These are phyloP conservation scores for Drosophila pachea DNA, from an alignment of 1,140 invertebrate species.

Conservation along the genomic window DNA sequence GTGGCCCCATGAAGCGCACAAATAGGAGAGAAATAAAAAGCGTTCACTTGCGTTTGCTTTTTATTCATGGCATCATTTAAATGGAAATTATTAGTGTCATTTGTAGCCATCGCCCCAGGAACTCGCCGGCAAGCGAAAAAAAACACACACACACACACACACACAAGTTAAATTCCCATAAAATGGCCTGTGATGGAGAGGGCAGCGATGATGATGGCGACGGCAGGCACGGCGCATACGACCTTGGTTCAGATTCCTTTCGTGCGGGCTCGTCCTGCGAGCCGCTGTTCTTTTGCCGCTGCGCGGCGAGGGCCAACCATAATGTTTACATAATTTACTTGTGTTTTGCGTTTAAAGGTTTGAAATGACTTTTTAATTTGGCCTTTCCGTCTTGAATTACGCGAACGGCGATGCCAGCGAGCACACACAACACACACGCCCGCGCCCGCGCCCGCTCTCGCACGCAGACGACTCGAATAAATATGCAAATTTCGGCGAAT, in stretches of 20 bases:
- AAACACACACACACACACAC: too few species aligned
- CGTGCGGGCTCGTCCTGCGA: constrained; percentile 20
- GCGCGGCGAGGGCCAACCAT: constrained; percentile 52
- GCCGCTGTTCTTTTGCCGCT: constrained; percentile 48
- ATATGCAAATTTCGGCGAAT: constrained; percentile 68
- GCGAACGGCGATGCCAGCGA: constrained; percentile 44
- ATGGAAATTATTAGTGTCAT: constrained; percentile 76
- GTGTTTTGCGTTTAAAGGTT: constrained; percentile 74
- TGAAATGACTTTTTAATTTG: constrained; percentile 78
- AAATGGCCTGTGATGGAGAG: constrained; percentile 47
- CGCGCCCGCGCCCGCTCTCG: too few species aligned
- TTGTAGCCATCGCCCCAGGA: constrained; percentile 50
- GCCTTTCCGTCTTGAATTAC: constrained; percentile 74
- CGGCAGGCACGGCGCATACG: constrained; percentile 58
- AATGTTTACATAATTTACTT: constrained; percentile 78
- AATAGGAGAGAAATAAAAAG: constrained; percentile 30
- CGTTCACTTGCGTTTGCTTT: constrained; percentile 58
- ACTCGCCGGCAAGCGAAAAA: constrained; percentile 6
- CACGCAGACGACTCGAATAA: constrained; percentile 59
- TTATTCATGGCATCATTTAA: constrained; percentile 73
- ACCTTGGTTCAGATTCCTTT: constrained; percentile 60
- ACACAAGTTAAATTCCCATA: constrained; percentile 63
- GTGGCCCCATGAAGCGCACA: constrained; percentile 19
- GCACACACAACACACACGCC: constrained; percentile 17
- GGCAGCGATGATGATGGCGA: constrained; percentile 28